Evolutionary conservation across 2,797 vertebrate genomes (phyloP), one percentile per base, ranked within the genome.

Genomic region (Cossypha polioptera): DNA sequence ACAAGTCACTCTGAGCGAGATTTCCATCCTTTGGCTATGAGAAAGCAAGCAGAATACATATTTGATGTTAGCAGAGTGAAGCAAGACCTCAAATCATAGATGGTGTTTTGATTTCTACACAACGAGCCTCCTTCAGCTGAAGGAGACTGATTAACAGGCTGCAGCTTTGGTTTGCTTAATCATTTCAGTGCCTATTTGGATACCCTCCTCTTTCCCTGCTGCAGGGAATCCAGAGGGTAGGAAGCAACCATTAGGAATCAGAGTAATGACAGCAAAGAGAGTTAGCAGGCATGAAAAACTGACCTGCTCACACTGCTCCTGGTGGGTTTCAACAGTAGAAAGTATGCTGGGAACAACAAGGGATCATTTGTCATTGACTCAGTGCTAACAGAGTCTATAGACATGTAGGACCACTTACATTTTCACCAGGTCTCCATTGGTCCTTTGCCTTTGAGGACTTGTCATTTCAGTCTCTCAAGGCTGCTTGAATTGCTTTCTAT

Each of bases 111-210:
- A 94, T 86, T 94, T 91, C 65, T 76, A 77, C 28, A 53, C 54
- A 66, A 68, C 86, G 77, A 69, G 73, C 47, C 48, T 57, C 33
- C 59, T 88, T 86, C 76, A 71, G 55, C 75, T 43, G 67, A 42
- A 69, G 61, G 29, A 80, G 68, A 24, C 38, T 59, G 53, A 75
- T 73, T 82, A 93, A 45, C 76, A 91, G 75, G 66, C 65, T 20
- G 77, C 36, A 92, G 55, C 74, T 33, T 75, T 48, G 72, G 50
- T 91, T 91, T 94, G 95, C 92, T 88, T 75, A 31, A 73, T 92
- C 25, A 1, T 85, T 88, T 94, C 69, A 91, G 95, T 87, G 92
- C 92, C 95, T 47, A 92, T 95, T 96, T 96, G 90, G 86, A 82
- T 92, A 78, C 84, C 45, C 68, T 94, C 33, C 20, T 48, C 35